Base-by-base conservation (phyloP, 2,113 vertebrate species). In the Leuciscus idus region DNA sequence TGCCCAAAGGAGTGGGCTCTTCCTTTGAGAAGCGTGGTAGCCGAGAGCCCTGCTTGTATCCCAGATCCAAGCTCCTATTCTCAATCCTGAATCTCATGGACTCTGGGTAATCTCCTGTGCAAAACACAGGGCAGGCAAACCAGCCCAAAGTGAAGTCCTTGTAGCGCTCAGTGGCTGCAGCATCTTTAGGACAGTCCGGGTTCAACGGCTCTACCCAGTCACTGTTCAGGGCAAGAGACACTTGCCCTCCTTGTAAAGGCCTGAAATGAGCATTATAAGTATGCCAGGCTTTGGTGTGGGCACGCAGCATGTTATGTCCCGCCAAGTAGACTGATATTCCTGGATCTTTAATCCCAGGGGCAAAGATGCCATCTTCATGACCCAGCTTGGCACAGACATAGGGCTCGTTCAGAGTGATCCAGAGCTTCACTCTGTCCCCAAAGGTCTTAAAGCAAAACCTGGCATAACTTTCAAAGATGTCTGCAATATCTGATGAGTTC, bases 351-450 rank as follows among this genome's bases (percentile, higher is more conserved):
- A 96, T 15, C 11, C 94, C 94, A 2, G 95, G 94, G 12, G 94
- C 92, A 86, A 94, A 92, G 15, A 76, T 0, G 39, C 90, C 92
- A 0, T 93, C 81, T 59, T 95, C 95, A 28, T 95, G 93, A 4
- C 90, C 91, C 39, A 92, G 4, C 70, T 92, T 80, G 86, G 95
- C 92, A 55, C 92, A 88, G 6, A 94, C 1, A 12, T 95, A 92
- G 0, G 95, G 94, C 78, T 96, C 95, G 57, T 97, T 97, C 85
- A 97, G 88, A 5, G 96, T 96, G 87, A 96, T 90, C 96, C 97
- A 97, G 2, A 95, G 90, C 89, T 95, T 96, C 64, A 96, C 92
- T 4, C 92, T 83, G 88, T 96, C 93, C 17, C 95, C 96, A 85
- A 96, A 97, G 0, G 89, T 95, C 81, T 90, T 89, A 92, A 97